phyloP scores from a whole-genome alignment of 1,140 invertebrate species.

The Cydia pomonella region DNA sequence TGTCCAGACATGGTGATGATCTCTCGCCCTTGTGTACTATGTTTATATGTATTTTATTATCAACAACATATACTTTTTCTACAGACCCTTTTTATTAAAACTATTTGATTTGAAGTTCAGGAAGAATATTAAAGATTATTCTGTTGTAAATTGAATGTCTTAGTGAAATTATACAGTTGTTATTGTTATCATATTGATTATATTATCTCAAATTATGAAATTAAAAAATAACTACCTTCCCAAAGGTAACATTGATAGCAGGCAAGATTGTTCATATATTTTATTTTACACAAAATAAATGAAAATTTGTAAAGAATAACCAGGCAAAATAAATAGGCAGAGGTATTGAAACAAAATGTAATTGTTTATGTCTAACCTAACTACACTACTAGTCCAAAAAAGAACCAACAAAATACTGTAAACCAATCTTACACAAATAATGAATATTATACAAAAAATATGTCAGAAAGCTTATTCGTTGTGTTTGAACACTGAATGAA shows the following conservation, averaged over 20 bases:
- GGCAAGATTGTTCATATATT: conserved; percentile 21
- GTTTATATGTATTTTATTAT: conserved; percentile 37
- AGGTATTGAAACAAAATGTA: conserved; percentile 53
- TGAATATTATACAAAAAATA: conserved; percentile 68
- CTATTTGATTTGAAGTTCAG: conserved; percentile 1
- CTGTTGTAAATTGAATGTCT: conserved; percentile 1
- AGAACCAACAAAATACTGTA: conserved; percentile 60
- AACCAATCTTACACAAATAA: conserved; percentile 60
- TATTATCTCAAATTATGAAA: background rate
- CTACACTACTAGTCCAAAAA: conserved; percentile 51
- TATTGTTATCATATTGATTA: background rate
- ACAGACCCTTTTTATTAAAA: conserved; percentile 28
- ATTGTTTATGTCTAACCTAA: conserved; percentile 50
- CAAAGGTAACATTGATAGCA: conserved; percentile 12
- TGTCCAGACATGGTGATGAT: conserved; percentile 69
- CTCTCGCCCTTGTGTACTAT: conserved; percentile 65
- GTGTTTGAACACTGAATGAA: conserved; percentile 59
- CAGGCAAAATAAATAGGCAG: conserved; percentile 49
- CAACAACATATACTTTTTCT: conserved; percentile 36
- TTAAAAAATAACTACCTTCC: background rate
- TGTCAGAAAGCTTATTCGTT: conserved; percentile 56
- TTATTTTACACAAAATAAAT: background rate
- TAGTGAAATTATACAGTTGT: background rate
- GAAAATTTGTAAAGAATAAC: background rate
- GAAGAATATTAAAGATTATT: background rate